Conservation (phyloP, 1,140 invertebrate genomes). For the Tetranychus urticae region DNA sequence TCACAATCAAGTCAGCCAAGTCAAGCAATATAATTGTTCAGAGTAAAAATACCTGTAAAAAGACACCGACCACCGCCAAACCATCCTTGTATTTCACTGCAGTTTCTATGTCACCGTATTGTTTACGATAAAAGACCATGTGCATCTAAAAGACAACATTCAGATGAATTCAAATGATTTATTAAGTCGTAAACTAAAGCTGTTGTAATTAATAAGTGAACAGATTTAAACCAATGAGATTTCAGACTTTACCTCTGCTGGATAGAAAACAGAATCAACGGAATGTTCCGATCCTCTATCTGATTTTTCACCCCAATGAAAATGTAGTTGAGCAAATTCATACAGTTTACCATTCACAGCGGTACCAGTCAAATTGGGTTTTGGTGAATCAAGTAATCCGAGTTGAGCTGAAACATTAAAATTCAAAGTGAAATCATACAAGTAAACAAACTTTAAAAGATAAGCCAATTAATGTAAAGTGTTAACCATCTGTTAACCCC, state of each 20-base stretch:
- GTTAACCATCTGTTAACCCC: too few species aligned
- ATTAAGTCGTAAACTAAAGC: too few species aligned
- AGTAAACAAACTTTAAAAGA: too few species aligned
- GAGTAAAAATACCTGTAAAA: constrained; percentile 26
- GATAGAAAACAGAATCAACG: constrained; percentile 5
- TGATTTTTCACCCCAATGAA: constrained; percentile 23
- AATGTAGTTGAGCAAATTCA: constrained; percentile 22
- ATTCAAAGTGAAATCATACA: too few species aligned
- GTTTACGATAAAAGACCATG: not conserved
- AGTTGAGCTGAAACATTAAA: not conserved
- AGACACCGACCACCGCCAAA: constrained; percentile 38
- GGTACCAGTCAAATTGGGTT: constrained; percentile 22
- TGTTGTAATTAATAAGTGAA: too few species aligned
- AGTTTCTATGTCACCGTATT: not conserved
- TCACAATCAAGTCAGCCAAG: not conserved
- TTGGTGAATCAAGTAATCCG: constrained; percentile 12
- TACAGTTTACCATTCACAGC: constrained; percentile 23
- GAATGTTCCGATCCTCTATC: constrained; percentile 20
- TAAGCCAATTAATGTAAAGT: too few species aligned
- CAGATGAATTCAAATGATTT: not conserved
- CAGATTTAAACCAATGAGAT: not conserved
- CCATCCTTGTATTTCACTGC: constrained; percentile 26
- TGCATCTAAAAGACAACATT: not conserved
- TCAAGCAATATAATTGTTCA: not conserved
- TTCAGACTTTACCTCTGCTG: constrained; percentile 7